Base-by-base conservation (phyloP, 1,140 invertebrate genomes). In the Dreissena polymorpha region DNA sequence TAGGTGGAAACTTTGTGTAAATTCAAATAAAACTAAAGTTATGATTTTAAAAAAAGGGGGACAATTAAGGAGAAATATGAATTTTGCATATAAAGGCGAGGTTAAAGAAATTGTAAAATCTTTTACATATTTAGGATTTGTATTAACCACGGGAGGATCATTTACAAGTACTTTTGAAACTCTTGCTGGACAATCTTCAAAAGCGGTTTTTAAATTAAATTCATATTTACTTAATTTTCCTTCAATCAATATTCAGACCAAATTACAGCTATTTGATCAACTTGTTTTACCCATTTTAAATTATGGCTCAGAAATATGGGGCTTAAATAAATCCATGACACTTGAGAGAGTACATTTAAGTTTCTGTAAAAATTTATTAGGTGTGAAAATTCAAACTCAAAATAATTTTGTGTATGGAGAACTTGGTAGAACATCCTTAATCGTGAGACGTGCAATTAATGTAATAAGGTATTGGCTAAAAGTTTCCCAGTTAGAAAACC, bases 151-250 rank as follows among this genome's bases (percentile, higher is more conserved):
- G 29, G 74, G 74, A 51, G 60, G 60, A 21, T 77, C 64, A 1
- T 53, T 77, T 49, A 67, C 21, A 16, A 50, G 51, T 51, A 50
- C 64, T 51, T 65, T 53, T 29, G 53, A 21, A 25, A 67, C 29
- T 18, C 25, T 77, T 21, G 53, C 64, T 21, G 74, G 25, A 13
- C 25, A 67, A 68, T 29, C 63, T 10, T 16, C 10, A 14, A 77
- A 77, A 67, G 72, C 68, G 0, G 65, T 60, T 16, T 65, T 72
- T 39, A 78, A 78, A 57, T 67, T 77, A 53, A 27, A 69, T n/a
- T 72, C 65, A 65, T n/a, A 55, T 73, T 73, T 78, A 51, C 63
- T 57, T 39, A 65, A 67, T 12, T 76, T 67, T 67, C 18, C 18
- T 23, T 51, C 64, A 50, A 12, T 76, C 13, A 10, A 27, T 49